Evolutionary conservation across 1,140 invertebrate species (phyloP).

Genomic region (Camponotus pennsylvanicus): DNA sequence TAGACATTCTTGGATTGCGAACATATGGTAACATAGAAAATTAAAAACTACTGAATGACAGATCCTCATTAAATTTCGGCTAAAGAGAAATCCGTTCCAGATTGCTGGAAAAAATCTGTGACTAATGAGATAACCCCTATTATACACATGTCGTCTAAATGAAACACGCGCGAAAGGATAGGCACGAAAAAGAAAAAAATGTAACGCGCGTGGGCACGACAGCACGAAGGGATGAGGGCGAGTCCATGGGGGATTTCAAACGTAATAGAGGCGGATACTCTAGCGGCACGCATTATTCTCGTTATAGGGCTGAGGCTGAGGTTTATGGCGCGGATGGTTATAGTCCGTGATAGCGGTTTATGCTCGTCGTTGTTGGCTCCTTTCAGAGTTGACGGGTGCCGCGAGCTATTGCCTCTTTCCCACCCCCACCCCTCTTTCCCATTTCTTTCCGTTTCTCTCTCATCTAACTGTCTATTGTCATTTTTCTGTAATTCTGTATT

Average conservation of each 20-base stretch:
- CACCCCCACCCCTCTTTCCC: background rate
- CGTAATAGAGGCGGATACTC: slow-evolving; percentile 82
- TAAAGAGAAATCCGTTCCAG: slow-evolving; percentile 24
- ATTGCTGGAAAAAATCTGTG: slow-evolving; percentile 4
- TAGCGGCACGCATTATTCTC: slow-evolving; percentile 81
- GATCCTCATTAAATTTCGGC: slow-evolving; percentile 2
- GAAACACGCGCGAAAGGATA: slow-evolving; percentile 43
- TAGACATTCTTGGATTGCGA: background rate
- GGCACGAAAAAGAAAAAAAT: slow-evolving; percentile 44
- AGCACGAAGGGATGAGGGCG: slow-evolving; percentile 62
- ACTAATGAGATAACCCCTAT: slow-evolving; percentile 31
- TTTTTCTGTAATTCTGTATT: slow-evolving; percentile 56
- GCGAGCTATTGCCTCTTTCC: slow-evolving; percentile 61
- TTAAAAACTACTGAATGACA: background rate
- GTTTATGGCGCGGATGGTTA: slow-evolving; percentile 79
- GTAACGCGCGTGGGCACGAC: slow-evolving; percentile 58
- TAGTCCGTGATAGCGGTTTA: slow-evolving; percentile 80
- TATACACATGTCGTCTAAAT: background rate
- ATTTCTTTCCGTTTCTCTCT: background rate
- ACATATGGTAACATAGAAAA: background rate
- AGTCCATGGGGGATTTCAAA: slow-evolving; percentile 80
- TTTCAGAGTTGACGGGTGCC: slow-evolving; percentile 66
- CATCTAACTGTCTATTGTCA: slow-evolving; percentile 16
- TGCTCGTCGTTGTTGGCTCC: slow-evolving; percentile 68
- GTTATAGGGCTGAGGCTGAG: slow-evolving; percentile 74